Conservation (phyloP, 2,888 invertebrate genomes). For the Embidobia sp. region DNA sequence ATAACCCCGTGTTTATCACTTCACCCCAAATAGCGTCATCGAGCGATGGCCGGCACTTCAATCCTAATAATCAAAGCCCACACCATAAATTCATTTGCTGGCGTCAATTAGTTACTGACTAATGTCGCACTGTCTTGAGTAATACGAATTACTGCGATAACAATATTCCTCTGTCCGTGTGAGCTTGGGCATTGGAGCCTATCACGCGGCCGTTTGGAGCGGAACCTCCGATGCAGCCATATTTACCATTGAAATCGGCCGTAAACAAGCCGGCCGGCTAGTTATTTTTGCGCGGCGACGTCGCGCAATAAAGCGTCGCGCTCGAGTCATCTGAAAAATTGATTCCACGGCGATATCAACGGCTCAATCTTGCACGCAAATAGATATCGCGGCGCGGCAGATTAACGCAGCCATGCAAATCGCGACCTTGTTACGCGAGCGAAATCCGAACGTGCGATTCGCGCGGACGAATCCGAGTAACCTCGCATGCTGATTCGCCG, state of each 20-base stretch:
- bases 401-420: slow-evolving; percentile 47
- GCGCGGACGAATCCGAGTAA: no score
- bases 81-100: slow-evolving; percentile 17
- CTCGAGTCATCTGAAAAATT: slow-evolving; percentile 37
- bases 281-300: no score
- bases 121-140: slow-evolving; percentile 9
- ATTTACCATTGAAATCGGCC: slow-evolving; percentile 34
- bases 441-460: no score
- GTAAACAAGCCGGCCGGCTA: slow-evolving; percentile 16
- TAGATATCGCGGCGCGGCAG: slow-evolving; percentile 49
- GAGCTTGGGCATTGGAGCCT: background rate
- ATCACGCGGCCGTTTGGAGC: background rate
- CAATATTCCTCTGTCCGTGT: slow-evolving; percentile 11
- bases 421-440: slow-evolving; percentile 40
- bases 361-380: slow-evolving; percentile 48
- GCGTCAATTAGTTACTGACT: slow-evolving; percentile 19
- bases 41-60: no score
- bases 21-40: no score
- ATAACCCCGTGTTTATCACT: no score
- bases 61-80: background rate
- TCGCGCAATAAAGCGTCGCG: slow-evolving; percentile 24
- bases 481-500: slow-evolving; percentile 43
- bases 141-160: slow-evolving; percentile 20
- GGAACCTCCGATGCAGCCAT: slow-evolving; percentile 5
- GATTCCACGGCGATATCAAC: slow-evolving; percentile 33